Evolutionary conservation across 2,113 vertebrate genomes (phyloP), one percentile per base, ranked within the genome.

Genomic region (Odontophorus gujanensis): DNA sequence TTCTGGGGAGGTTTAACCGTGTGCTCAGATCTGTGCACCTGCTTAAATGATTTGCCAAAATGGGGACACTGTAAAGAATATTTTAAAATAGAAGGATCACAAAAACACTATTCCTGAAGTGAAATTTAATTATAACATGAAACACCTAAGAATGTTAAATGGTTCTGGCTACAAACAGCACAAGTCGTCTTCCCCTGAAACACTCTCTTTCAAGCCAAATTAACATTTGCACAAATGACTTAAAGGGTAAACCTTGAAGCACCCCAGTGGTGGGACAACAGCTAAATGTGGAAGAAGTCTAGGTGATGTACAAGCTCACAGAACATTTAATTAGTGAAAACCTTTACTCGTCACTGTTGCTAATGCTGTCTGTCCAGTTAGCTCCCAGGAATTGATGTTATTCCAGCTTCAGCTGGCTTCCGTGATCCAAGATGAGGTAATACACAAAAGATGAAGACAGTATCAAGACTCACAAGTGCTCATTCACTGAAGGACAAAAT

Each of bases 321-420:
- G 53, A 30, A 57, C 9, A 10, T 57, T 57, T 57, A 57, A 57
- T 57, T 57, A 57, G 28, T 57, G 19, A 57, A 32, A 19, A 57
- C 28, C 17, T 57, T 57, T 57, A 57, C 11, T 19, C 9, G 32
- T 32, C 53, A 18, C 30, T 57, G 53, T 18, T 57, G 53, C 53
- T 57, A 32, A 11, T 57, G 53, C 30, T 57, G 30, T 32, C 53
- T 57, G 53, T 32, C 30, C 30, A 55, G 30, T 28, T 55, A 55
- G 51, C 53, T 55, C 17, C 30, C 53, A 57, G 53, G 53, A 57
- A 57, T 57, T 57, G 32, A 19, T 8, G 18, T 32, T 57, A 57
- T 93, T 93, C 92, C 84, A 90, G 45, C 92, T 94, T 80, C 77
- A 91, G 81, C 94, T 97, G 53, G 17, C 32, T 57, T 57, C 53